Evolutionary conservation across 1,140 invertebrate genomes (phyloP).

Genomic region (Hydropsyche tenuis): DNA sequence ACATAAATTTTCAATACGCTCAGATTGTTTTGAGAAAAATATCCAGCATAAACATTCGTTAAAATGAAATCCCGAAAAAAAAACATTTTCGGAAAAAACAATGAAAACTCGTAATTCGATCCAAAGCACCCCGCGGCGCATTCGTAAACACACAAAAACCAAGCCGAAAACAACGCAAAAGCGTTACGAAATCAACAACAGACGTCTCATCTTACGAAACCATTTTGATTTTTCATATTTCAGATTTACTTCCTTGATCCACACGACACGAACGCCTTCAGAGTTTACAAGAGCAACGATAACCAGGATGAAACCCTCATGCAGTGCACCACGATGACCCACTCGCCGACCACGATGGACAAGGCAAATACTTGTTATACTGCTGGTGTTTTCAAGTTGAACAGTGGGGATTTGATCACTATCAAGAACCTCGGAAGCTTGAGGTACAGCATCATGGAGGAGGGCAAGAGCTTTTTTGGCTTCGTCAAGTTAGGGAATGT

Average conservation of each 20-base stretch:
- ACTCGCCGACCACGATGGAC: constrained; percentile 52
- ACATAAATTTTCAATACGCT: too few relatives aligned
- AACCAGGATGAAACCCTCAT: constrained; percentile 60
- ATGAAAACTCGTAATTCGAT: too few relatives aligned
- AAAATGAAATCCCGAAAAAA: too few relatives aligned
- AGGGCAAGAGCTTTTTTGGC: constrained; percentile 81
- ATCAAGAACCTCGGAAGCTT: constrained; percentile 72
- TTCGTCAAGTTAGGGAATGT: constrained; percentile 58
- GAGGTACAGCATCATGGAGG: constrained; percentile 73
- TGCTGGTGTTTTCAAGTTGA: constrained; percentile 69
- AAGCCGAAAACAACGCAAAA: too few relatives aligned
- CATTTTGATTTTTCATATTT: constrained; percentile 24
- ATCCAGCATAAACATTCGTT: too few relatives aligned
- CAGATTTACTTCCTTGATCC: constrained; percentile 71
- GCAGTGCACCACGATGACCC: constrained; percentile 66
- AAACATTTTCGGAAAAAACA: too few relatives aligned
- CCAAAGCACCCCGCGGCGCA: too few relatives aligned
- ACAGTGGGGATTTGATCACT: constrained; percentile 68
- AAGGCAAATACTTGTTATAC: constrained; percentile 77
- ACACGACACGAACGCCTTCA: constrained; percentile 70
- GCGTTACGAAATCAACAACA: too few relatives aligned
- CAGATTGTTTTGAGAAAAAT: too few relatives aligned
- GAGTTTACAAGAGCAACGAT: constrained; percentile 63
- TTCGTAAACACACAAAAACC: too few relatives aligned
- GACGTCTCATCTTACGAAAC: too few relatives aligned